Base-by-base conservation (phyloP, 2,888 invertebrate genomes). In the Cheilosia urbana region DNA sequence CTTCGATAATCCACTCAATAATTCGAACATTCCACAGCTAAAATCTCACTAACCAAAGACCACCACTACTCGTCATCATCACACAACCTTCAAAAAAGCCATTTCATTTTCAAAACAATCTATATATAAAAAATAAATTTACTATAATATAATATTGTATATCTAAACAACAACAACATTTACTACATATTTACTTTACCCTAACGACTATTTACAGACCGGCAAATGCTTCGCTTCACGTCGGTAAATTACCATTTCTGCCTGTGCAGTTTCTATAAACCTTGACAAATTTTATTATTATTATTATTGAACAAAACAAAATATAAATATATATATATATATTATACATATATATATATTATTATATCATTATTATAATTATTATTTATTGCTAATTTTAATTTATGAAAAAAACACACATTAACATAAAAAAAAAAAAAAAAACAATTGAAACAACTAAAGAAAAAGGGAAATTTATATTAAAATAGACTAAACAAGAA, bases 181-280 rank as follows among this genome's bases (percentile, higher is more conserved):
- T 73, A 77, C 79, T 69, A 83, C 83, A 78, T 82, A 87, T 87
- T 87, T 87, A 82, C 82, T 83, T 69, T 79, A 83, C 77, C 78
- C 75, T 84, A 78, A 76, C 81, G 66, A 89, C 89, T 88, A 89
- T 87, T 90, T 91, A 88, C 90, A 92, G 91, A 89, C 90, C 91
- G 88, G 89, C 90, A 89, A 91, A 90, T 90, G 88, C 91, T 89
- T 90, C 90, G 89, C 89, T 91, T 88, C 91, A 91, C 88, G 90
- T 91, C 89, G 90, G 90, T 89, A 91, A 91, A 90, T 89, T 91
- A 90, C 89, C 91, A 88, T 91, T 90, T 89, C 89, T 92, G 89
- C 90, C 91, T 88, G 90, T 92, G 90, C 91, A 91, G 89, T 91
- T 91, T 89, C 89, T 90, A 88, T 91, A 89, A 90, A 84, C 87